A percentile compares a stretch with the other conserved stretches of the same genome.
These are phyloP conservation scores for Melanargia galathea DNA, from an alignment of 2,888 invertebrate genomes.

Conservation along the genomic window DNA sequence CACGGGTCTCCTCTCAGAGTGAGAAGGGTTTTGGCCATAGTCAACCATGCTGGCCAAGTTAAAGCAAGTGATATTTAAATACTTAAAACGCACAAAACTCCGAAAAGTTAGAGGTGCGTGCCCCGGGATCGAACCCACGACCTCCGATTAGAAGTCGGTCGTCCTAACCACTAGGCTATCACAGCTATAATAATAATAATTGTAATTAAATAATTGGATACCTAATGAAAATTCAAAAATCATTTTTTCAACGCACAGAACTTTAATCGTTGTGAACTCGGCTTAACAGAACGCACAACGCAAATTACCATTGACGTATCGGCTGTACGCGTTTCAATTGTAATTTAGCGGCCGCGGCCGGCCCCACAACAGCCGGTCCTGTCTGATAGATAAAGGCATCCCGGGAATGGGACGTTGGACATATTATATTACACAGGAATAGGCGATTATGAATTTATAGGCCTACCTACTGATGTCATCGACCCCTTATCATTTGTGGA, in stretches of 20 bases:
- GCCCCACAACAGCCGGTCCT: conserved; percentile 64
- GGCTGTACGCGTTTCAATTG: conserved; percentile 60
- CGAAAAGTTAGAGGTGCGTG: too few species aligned
- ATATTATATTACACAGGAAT: conserved; percentile 35
- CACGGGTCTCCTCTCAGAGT: too few species aligned
- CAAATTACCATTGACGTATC: conserved; percentile 26
- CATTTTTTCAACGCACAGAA: neutral
- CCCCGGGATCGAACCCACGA: too few species aligned
- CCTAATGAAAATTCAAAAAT: too few species aligned
- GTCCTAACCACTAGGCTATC: too few species aligned
- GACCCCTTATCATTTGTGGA: conserved; percentile 45
- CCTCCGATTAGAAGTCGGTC: too few species aligned
- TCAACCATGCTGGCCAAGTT: too few species aligned
- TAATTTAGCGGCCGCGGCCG: conserved; percentile 71
- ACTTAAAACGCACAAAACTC: too few species aligned
- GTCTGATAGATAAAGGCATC: conserved; percentile 64
- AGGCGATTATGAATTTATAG: conserved; percentile 51
- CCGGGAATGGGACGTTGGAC: conserved; percentile 36
- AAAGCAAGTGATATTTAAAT: too few species aligned
- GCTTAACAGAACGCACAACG: conserved; percentile 8
- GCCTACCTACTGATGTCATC: conserved; percentile 45
- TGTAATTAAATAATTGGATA: too few species aligned
- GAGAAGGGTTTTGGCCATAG: too few species aligned
- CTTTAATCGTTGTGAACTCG: conserved; percentile 52
- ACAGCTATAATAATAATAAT: too few species aligned